phyloP scores from a whole-genome alignment of 2,888 invertebrate genomes.

The Ditylenchus weischeri region DNA sequence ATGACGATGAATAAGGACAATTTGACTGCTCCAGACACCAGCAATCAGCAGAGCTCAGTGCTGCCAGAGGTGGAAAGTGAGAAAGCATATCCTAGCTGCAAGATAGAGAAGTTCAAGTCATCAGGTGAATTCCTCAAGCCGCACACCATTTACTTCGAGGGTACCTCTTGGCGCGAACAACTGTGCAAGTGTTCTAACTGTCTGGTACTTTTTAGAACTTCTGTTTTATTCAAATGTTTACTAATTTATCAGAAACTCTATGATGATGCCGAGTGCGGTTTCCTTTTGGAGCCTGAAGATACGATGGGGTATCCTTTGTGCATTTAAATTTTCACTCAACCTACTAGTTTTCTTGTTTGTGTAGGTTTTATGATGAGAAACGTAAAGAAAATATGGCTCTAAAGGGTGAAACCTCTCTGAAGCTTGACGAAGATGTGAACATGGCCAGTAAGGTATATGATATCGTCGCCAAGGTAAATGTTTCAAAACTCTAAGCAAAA shows the following conservation, averaged over 20 bases:
- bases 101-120: conserved; percentile 18
- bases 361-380: conserved; percentile 18
- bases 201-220: conserved; percentile 18
- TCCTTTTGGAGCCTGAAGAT: conserved; percentile 35
- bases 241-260: conserved; percentile 26
- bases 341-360: too few species aligned
- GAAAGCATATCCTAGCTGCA: conserved; percentile 14
- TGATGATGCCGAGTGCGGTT: conserved; percentile 38
- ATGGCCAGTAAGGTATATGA: conserved; percentile 14
- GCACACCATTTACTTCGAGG: conserved; percentile 15
- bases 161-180: conserved; percentile 22
- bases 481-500: neutral
- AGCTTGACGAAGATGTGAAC: neutral
- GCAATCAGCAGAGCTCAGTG: neutral
- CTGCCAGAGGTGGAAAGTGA: neutral
- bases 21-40: conserved; percentile 4
- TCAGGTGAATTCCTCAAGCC: conserved; percentile 1
- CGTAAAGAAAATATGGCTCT: conserved; percentile 11
- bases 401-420: conserved; percentile 1
- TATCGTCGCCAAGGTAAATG: neutral
- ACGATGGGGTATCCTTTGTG: conserved; percentile 2
- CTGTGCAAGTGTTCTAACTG: conserved; percentile 30
- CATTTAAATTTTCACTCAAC: too few species aligned
- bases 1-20: conserved; percentile 14
- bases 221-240: neutral